Evolutionary conservation across 1,140 invertebrate species (phyloP), one percentile per base, ranked within the genome.

Genomic region (Hermetia illucens): DNA sequence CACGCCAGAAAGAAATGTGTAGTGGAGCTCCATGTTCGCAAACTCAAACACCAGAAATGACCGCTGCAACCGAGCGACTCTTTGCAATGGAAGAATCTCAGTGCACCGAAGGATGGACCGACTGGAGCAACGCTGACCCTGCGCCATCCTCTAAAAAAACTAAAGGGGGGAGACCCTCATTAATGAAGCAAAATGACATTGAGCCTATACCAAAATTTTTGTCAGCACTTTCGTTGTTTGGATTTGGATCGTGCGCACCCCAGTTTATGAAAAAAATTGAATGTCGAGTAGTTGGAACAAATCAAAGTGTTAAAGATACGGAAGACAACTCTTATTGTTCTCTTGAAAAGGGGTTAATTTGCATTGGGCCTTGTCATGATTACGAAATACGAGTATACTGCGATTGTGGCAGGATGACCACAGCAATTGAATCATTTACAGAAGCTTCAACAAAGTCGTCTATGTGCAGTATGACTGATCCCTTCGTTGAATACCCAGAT

Each of bases 371-470:
- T 12, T 79, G 76, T 50, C 56, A 65, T 20, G 78, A 85, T 52
- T 85, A 82, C 55, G 79, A 86, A 54, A 71, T 85, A 12, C 65
- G 78, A 19, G 71, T 82, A 21, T 63, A 72, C 19, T 86, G 82
- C 51, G 58, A 72, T 42, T 82, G 79, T 50, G 65, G 66, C 51
- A 47, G 10, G 51, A 53, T 12, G 42, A 44, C n/a, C n/a, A 34
- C 39, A 15, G 24, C 20, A n/a, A 30, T 38, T 64, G 60, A 34
- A 36, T 53, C 35, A 47, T 55, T 53, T 51, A 43, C 59, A 47
- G 56, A 58, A 52, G 49, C 53, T 39, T 53, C 34, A 42, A 53
- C 48, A n/a, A n/a, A n/a, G n/a, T n/a, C n/a, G 4, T 21, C 34
- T 3, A 21, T 21, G 9, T 60, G 53, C 32, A 47, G 58, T 39